Percentiles rank a stretch among this genome's conserved stretches.
These are phyloP conservation scores for Chironomus tepperi DNA, from an alignment of 1,140 invertebrate species.

Conservation along the genomic window DNA sequence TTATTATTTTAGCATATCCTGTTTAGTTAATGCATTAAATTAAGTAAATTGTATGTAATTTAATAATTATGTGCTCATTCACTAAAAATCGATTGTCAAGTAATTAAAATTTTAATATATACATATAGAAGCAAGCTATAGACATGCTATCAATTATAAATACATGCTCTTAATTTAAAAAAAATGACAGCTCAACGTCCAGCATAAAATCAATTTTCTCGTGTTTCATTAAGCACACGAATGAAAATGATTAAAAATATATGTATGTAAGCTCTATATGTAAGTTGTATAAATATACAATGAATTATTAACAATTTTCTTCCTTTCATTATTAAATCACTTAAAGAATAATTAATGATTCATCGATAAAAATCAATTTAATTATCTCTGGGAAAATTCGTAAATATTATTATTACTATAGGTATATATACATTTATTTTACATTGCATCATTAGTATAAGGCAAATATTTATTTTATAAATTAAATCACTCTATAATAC, in stretches of 20 bases:
- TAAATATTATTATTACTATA: neutral
- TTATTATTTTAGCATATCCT: too few relatives aligned
- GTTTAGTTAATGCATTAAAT: too few relatives aligned
- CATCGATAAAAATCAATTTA: neutral
- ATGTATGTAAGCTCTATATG: too few relatives aligned
- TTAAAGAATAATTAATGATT: constrained; percentile 21
- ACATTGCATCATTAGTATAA: neutral
- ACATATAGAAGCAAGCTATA: too few relatives aligned
- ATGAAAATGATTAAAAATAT: too few relatives aligned
- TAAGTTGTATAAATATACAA: too few relatives aligned
- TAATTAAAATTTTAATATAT: too few relatives aligned
- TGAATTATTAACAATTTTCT: constrained; percentile 8
- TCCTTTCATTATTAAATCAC: constrained; percentile 16
- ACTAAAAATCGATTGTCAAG: too few relatives aligned
- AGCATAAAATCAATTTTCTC: constrained; percentile 9
- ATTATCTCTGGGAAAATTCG: neutral
- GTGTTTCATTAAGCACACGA: neutral
- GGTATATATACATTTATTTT: neutral
- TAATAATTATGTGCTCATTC: too few relatives aligned
- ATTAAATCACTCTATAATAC: too few relatives aligned
- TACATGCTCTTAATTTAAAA: neutral
- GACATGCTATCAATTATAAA: constrained; percentile 20
- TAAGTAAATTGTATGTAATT: too few relatives aligned
- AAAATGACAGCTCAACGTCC: constrained; percentile 1
- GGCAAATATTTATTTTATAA: too few relatives aligned